Base-by-base conservation (phyloP, 2,113 vertebrate genomes). In the Phrynocephalus versicolor region DNA sequence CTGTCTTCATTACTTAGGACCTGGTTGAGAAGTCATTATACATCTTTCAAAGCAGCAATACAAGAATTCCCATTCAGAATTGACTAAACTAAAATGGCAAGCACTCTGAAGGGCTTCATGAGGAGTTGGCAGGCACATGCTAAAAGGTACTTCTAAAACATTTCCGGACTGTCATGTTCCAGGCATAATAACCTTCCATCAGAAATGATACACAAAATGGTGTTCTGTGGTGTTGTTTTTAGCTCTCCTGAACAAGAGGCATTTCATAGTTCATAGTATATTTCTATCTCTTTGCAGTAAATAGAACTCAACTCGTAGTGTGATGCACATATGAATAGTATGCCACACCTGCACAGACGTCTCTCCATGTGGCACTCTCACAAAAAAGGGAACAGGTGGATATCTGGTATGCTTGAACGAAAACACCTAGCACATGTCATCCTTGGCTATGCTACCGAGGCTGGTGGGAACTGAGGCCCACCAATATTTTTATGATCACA, bases 61-160 rank as follows among this genome's bases (percentile, higher is more conserved):
- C 18, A 51, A 35, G 57, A 60, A 37, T 79, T 30, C 6, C 65
- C 15, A 19, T 64, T 64, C 27, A 72, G 58, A 33, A 8, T n/a
- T 64, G 69, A 35, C 33, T 81, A 92, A 82, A 64, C 85, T 51
- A 71, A 90, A 87, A 91, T 67, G 81, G 35, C 55, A 92, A 91
- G 88, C 88, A 89, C 79, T 62, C 86, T 92, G 89, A 85, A 67
- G 82, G 79, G 37, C 79, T 67, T 57, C 7, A 18, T 81, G 39
- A 86, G 85, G 78, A 83, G 73, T 33, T 55, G 35, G 27, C 21
- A 87, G 55, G 79, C 79, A 82, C 82, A 45, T 87, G 19, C 58
- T 87, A 88, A 90, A 45, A 16, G 19, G 23, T 70, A n/a, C 25
- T 8, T 8, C 12, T 76, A 81, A 88, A 91, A 85, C 86, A 79